A percentile compares a stretch with the other conserved stretches of the same genome.
Conservation (phyloP, 2,888 invertebrate species). For the Oxyteleia sp. region DNA sequence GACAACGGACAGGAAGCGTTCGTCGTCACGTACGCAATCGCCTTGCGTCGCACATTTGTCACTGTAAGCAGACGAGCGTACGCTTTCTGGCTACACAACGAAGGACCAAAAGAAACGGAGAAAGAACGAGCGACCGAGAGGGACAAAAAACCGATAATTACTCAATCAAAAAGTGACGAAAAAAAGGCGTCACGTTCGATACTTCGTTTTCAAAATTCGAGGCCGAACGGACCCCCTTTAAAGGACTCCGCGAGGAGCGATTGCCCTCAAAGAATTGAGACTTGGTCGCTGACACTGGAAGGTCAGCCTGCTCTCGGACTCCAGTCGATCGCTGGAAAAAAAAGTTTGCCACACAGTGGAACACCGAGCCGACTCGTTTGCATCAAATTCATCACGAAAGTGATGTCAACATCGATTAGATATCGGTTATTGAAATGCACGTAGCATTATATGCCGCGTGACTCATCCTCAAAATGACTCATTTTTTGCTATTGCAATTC, state of each 20-base stretch:
- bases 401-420: conserved; percentile 48
- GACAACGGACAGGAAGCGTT: conserved; percentile 83
- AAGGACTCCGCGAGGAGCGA: conserved; percentile 37
- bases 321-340: conserved; percentile 47
- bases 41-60: conserved; percentile 82
- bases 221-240: conserved; percentile 5
- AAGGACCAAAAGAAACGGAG: conserved; percentile 55
- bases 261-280: conserved; percentile 78
- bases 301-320: conserved; percentile 79
- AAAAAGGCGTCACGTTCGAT: conserved; percentile 67
- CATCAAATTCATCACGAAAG: conserved; percentile 46
- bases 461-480: too few species aligned
- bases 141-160: too few species aligned
- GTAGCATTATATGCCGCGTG: conserved; percentile 13
- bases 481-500: too few species aligned
- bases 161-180: conserved; percentile 30
- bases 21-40: conserved; percentile 83
- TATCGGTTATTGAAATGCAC: conserved; percentile 35
- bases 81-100: conserved; percentile 54
- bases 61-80: conserved; percentile 70
- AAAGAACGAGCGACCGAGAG: background rate
- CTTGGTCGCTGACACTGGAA: conserved; percentile 83
- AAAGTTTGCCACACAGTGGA: conserved; percentile 31
- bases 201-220: conserved; percentile 55
- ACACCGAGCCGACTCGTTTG: conserved; percentile 6